Conservation (phyloP, 2,113 vertebrate species). For the Lepus europaeus region DNA sequence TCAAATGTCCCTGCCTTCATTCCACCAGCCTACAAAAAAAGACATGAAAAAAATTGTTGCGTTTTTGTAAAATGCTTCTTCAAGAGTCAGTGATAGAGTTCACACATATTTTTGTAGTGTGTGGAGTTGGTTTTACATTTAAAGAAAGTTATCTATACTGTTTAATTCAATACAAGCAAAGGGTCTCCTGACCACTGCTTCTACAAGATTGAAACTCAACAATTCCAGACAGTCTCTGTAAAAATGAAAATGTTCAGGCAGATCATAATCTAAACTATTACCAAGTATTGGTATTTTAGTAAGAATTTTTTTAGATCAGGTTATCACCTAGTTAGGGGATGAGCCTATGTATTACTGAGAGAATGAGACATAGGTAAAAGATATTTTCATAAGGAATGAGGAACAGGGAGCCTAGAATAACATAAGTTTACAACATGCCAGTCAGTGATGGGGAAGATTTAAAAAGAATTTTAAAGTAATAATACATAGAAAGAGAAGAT, state of each 20-base stretch:
- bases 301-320: neutral
- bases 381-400: neutral
- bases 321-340: neutral
- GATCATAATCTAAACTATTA: neutral
- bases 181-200: neutral
- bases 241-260: conserved; percentile 29
- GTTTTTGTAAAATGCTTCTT: neutral
- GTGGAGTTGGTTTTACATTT: conserved; percentile 38
- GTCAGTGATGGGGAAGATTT: neutral
- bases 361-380: neutral
- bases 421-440: neutral
- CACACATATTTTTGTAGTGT: neutral
- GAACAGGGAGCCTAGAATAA: neutral
- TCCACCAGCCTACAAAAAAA: conserved; percentile 87
- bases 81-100: neutral
- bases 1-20: conserved; percentile 94
- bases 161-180: conserved; percentile 65
- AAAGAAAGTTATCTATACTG: neutral
- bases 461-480: neutral
- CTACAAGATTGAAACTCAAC: neutral
- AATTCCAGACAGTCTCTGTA: neutral
- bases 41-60: neutral
- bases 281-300: neutral
- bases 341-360: neutral
- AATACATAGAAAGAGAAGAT: neutral